phyloP scores from a whole-genome alignment of 2,797 vertebrate genomes.

The Poecilia gillii region DNA sequence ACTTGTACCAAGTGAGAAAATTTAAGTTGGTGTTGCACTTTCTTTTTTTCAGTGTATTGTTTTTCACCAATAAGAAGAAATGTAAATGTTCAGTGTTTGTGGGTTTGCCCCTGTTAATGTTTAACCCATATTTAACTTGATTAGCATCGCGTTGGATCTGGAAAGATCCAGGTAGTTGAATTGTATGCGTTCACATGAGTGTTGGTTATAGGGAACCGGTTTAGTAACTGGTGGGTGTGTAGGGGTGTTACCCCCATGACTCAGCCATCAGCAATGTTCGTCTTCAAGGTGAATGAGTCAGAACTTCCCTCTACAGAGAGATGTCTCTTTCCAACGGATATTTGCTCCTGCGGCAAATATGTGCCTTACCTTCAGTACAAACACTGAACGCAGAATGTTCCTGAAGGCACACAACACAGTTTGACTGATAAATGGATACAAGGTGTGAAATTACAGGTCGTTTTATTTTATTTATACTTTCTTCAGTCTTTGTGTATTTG shows the following conservation, averaged over 20 bases:
- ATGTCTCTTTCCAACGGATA: constrained; percentile 55
- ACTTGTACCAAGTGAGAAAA: neutral
- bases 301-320: constrained; percentile 45
- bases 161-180: constrained; percentile 11
- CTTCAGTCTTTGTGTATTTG: neutral
- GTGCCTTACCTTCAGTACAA: constrained; percentile 14
- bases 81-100: neutral
- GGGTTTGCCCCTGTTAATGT: neutral
- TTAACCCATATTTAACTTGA: neutral
- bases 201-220: constrained; percentile 65
- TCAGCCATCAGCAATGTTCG: constrained; percentile 80
- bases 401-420: neutral
- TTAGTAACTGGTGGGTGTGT: constrained; percentile 70
- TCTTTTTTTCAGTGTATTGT: neutral
- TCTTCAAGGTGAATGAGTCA: constrained; percentile 85
- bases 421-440: neutral
- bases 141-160: neutral
- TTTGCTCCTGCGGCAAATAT: constrained; percentile 24
- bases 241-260: constrained; percentile 81
- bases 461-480: constrained; percentile 1
- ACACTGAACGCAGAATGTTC: neutral
- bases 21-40: neutral
- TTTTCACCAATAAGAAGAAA: neutral
- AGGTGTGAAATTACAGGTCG: neutral
- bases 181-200: neutral